These are phyloP conservation scores for Rhinopithecus roxellana DNA, from an alignment of 2,113 vertebrate species.

Conservation along the genomic window DNA sequence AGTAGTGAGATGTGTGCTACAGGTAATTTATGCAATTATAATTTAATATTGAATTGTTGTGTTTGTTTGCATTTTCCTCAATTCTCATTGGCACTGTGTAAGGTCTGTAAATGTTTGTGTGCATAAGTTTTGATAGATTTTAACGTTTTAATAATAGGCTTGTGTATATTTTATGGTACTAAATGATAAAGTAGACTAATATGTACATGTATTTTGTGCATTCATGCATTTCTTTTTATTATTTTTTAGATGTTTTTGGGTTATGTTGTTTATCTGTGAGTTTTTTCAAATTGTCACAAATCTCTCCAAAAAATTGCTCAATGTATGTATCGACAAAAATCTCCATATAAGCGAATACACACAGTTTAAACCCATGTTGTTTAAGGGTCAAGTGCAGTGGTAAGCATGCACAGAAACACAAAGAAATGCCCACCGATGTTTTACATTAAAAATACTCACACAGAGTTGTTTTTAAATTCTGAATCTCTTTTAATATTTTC, in stretches of 20 bases:
- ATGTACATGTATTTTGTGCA: background rate
- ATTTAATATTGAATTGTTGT: background rate
- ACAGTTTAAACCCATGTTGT: background rate
- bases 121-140: background rate
- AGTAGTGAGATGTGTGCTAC: background rate
- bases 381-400: background rate
- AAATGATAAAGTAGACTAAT: background rate
- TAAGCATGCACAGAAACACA: background rate
- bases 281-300: background rate
- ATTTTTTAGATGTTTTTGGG: background rate
- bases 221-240: background rate
- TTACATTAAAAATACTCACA: background rate
- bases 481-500: background rate
- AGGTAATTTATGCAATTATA: background rate
- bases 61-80: background rate
- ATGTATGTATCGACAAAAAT: background rate
- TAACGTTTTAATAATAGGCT: background rate
- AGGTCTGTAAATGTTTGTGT: background rate
- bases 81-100: background rate
- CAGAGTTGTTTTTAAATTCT: background rate
- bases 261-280: background rate
- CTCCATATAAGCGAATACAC: accelerated
- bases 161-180: background rate
- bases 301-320: background rate
- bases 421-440: background rate